Evolutionary conservation across 2,888 invertebrate genomes (phyloP), one percentile per base, ranked within the genome.

Genomic region (Lepeophtheirus nordmannii): DNA sequence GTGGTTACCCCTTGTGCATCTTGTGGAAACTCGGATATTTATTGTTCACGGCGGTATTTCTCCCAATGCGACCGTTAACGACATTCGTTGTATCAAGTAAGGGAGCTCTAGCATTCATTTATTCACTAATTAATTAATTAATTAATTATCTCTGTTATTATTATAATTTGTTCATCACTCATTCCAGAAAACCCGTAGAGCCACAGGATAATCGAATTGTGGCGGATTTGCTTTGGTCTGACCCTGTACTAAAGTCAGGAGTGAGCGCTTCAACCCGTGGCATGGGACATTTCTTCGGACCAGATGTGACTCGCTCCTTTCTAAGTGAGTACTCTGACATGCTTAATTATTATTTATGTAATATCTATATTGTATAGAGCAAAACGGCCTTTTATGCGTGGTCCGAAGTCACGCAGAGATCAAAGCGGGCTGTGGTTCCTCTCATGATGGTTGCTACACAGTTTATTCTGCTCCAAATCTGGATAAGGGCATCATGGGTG

Each of bases 371-470:
- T n/a, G n/a, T n/a, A n/a, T 8, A 58, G 61, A 61, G 38, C 12
- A 39, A 5, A 61, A 61, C 39, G 9, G 22, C 9, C 38, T 61
- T n/a, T 38, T 17, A 20, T 61, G 30, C 61, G 14, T 61, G 1
- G 38, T 61, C 2, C 61, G 61, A 12, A 61, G 61, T 37, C 61
- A 61, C 30, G 30, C 61, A 14, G 61, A 61, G 9, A 22, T 61
- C 38, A 30, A 30, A 30, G 38, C 12, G 7, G 61, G 61, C n/a
- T 61, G 61, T 30, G 61, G 61, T 22, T 20, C n/a, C 1, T 61
- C 61, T 14, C 61, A 61, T 38, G 30, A 14, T n/a, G 61, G 61
- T 2, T 61, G 61, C 38, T 61, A 61, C 38, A 61, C 61, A 5
- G 61, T 61, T 39, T 61, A 8, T 30, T 61, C 61, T 12, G 61